A percentile compares a stretch with the other conserved stretches of the same genome.
Evolutionary conservation across 2,113 vertebrate genomes (phyloP).

Genomic region (Vireo altiloquus): DNA sequence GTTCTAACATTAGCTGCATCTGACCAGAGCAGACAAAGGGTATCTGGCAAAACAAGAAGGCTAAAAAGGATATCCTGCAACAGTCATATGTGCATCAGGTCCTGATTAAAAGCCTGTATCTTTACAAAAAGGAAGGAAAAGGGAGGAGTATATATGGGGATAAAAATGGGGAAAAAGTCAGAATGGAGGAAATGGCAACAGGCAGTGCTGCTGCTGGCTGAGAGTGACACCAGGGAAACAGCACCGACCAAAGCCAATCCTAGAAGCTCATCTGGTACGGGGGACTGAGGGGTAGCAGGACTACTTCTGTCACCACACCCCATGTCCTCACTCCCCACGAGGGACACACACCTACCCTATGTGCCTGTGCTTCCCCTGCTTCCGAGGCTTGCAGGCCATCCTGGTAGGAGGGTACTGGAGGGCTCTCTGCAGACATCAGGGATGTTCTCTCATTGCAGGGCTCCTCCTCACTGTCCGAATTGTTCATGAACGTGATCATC

Average conservation of each 20-base stretch:
- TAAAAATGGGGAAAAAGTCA: neutral
- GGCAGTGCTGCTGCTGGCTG: neutral
- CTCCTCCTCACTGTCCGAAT: constrained; percentile 91
- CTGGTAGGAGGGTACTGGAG: constrained; percentile 75
- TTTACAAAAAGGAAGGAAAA: constrained; percentile 26
- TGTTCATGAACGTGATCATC: constrained; percentile 83
- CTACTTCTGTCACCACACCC: neutral
- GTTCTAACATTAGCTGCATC: neutral
- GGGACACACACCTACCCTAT: constrained; percentile 66
- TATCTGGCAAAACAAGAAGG: neutral
- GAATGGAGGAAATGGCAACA: neutral
- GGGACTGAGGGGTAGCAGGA: neutral
- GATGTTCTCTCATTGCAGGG: constrained; percentile 89
- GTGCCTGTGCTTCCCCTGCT: constrained; percentile 37
- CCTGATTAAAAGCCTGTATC: neutral
- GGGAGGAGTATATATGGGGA: neutral
- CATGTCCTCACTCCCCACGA: neutral
- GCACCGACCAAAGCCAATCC: neutral
- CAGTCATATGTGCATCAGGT: neutral
- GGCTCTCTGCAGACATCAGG: constrained; percentile 85
- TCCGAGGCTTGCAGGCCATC: constrained; percentile 60
- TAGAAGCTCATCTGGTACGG: neutral
- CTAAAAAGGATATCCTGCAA: constrained; percentile 19
- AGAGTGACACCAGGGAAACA: neutral
- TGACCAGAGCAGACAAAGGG: neutral